Percentiles rank a stretch among this genome's conserved stretches.
Conservation (phyloP, 2,797 vertebrate genomes). For the Notamacropus eugenii region DNA sequence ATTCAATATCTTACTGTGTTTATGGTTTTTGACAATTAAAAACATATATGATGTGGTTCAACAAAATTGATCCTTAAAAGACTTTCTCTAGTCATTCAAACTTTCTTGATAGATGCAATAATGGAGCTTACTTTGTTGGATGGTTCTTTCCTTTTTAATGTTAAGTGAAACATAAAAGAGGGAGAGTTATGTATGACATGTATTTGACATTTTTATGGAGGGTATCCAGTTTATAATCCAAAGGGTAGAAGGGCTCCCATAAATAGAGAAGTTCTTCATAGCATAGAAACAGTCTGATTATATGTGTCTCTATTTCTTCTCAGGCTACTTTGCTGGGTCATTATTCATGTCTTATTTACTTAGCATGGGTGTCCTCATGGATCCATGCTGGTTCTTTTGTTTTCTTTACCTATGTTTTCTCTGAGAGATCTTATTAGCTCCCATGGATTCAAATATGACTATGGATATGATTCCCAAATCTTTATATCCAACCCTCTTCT, state of each 20-base stretch:
- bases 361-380: not conserved
- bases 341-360: not conserved
- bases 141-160: not conserved
- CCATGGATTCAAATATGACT: not conserved
- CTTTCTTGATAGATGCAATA: not conserved
- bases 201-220: not conserved
- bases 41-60: not conserved
- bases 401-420: not conserved
- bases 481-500: not conserved
- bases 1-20: not conserved
- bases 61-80: not conserved
- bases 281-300: not conserved
- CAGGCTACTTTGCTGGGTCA: not conserved
- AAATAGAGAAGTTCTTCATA: not conserved
- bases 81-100: not conserved
- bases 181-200: not conserved
- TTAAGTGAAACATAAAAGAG: not conserved
- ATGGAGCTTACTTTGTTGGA: not conserved
- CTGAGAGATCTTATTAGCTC: not conserved
- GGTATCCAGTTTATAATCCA: not conserved
- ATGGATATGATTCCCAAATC: not conserved
- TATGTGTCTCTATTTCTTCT: not conserved
- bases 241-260: not conserved
- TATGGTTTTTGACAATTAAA: not conserved
- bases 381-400: not conserved